A percentile compares a stretch with the other conserved stretches of the same genome.
phyloP scores from a whole-genome alignment of 2,797 vertebrate genomes.

The Steatocranus sp. region DNA sequence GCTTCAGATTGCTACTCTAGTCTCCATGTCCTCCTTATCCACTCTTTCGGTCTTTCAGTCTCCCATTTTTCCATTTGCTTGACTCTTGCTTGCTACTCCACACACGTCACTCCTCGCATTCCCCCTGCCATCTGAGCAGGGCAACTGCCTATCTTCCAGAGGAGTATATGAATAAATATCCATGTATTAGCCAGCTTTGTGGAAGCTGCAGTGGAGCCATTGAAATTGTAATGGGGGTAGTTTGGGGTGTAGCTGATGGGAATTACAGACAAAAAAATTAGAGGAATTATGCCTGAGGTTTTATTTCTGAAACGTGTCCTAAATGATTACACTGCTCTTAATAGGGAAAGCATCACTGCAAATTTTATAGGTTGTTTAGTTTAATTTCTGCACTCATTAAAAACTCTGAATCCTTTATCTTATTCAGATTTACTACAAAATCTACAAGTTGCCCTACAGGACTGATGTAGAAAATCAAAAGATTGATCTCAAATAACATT shows the following conservation, averaged over 20 bases:
- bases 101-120: not conserved
- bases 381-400: not conserved
- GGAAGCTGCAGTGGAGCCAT: slow-evolving; percentile 11
- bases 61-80: not conserved
- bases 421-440: not conserved
- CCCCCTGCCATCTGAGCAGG: not conserved
- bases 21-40: not conserved
- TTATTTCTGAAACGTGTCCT: not conserved
- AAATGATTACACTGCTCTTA: not conserved
- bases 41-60: not conserved
- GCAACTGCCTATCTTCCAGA: slow-evolving; percentile 12
- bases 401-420: not conserved
- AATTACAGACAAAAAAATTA: not conserved
- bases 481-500: not conserved
- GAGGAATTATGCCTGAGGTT: not conserved
- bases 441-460: not conserved
- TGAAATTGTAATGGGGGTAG: slow-evolving; percentile 40
- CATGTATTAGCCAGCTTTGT: slow-evolving; percentile 26
- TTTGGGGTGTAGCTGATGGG: slow-evolving; percentile 4
- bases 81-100: slow-evolving; percentile 4
- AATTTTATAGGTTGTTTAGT: not conserved
- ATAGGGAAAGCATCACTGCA: not conserved
- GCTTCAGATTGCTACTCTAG: not conserved
- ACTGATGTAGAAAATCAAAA: not conserved
- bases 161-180: slow-evolving; percentile 50